A percentile compares a stretch with the other conserved stretches of the same genome.
Conservation (phyloP, 1,140 invertebrate species). For the Drosophila kanapiae region DNA sequence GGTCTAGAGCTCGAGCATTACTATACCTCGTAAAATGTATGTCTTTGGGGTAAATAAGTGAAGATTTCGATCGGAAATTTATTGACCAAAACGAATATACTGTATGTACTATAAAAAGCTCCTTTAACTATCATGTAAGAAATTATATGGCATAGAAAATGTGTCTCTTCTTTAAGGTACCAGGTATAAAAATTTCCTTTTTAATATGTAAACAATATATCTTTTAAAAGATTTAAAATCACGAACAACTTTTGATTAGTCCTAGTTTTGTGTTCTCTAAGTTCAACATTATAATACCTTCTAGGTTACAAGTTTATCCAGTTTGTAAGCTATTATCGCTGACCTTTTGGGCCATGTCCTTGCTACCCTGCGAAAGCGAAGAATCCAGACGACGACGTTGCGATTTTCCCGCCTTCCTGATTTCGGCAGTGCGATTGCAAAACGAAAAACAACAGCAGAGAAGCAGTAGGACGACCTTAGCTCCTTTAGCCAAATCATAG, state of each 20-base stretch:
- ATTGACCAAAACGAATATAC: too few relatives aligned
- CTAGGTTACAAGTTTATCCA: background rate
- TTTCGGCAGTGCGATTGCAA: slow-evolving; percentile 31
- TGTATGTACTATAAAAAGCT: too few relatives aligned
- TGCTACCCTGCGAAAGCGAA: slow-evolving; percentile 22
- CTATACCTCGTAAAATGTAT: background rate
- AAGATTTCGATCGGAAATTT: too few relatives aligned
- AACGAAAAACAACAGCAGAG: background rate
- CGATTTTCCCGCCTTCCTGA: slow-evolving; percentile 36
- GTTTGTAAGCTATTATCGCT: background rate
- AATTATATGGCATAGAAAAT: too few relatives aligned
- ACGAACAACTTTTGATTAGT: background rate
- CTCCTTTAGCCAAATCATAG: slow-evolving; percentile 48
- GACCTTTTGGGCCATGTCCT: slow-evolving; percentile 2
- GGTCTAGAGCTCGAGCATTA: background rate
- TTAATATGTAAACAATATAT: too few relatives aligned
- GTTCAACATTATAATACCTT: background rate
- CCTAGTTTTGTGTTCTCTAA: background rate
- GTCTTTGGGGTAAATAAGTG: background rate
- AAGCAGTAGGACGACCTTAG: slow-evolving; percentile 22
- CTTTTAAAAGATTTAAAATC: too few relatives aligned
- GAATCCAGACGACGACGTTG: slow-evolving; percentile 41
- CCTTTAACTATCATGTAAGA: too few relatives aligned
- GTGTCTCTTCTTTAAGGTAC: too few relatives aligned
- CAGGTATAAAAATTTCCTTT: too few relatives aligned